Base-by-base conservation (phyloP, 2,888 invertebrate genomes). In the Leptopilina myrica region DNA sequence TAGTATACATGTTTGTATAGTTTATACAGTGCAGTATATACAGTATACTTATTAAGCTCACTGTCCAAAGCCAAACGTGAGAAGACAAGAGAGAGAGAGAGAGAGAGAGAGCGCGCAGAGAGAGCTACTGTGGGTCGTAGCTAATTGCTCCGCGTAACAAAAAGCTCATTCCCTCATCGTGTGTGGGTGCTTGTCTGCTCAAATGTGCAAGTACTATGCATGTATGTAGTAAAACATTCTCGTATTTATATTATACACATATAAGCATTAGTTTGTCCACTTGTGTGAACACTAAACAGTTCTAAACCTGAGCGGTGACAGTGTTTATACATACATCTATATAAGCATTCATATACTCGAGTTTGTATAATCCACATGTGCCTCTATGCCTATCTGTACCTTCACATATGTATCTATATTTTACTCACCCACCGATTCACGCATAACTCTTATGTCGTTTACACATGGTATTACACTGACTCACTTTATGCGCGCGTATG, bases 121-220 rank as follows among this genome's bases (percentile, higher is more conserved):
- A 43, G 43, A 43, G 43, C 43, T 8, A 43, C 89, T 90, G 89
- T 89, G 87, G 89, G 88, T 89, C 90, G 89, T 89, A 87, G 89
- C 90, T 91, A 91, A 91, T 91, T 90, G 89, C 88, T 85, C 84
- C 82, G 85, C 86, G 85, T 86, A 86, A 87, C 86, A 90, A 89
- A 89, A 90, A 90, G 87, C 86, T 84, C 86, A 85, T 86, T 78
- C 77, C 62, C 59, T 46, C 76, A 15, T 59, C 73, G 62, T 66
- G 78, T 79, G 65, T 69, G 73, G 64, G 43, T 65, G 77, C 14
- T 40, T 76, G 76, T 76, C 9, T 65, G 76, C 46, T 65, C 46
- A 53, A 9, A 64, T 20, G 20, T 46, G 20, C 43, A 53, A 49
- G 20, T 14, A 7, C 14, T 33, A 64, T 65, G 33, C 76, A 64